Base-by-base conservation (phyloP, 2,888 invertebrate species). In the Hydriomena furcata region DNA sequence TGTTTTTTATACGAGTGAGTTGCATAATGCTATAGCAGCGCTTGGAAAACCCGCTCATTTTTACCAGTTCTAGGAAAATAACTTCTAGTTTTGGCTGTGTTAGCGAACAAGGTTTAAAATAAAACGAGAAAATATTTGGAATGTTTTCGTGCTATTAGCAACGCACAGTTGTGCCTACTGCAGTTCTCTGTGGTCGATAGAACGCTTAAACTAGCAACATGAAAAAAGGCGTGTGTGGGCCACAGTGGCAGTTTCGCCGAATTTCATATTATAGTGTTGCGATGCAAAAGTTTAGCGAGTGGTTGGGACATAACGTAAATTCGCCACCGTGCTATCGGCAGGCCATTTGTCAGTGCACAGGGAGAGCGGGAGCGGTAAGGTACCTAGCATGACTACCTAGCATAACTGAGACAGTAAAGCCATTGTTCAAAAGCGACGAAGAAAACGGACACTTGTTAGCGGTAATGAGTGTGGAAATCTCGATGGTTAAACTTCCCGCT, bases 221-320 rank as follows among this genome's bases (percentile, higher is more conserved):
- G 45, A 27, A 46, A 32, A 32, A 38, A 28, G 41, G 28, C 27
- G 27, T 4, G 8, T 27, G 42, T 21, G 21, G 12, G 5, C 24
- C 48, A 37, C 46, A n/a, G 13, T 17, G 47, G 27, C 46, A 45
- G 42, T 25, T 41, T 34, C 17, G 28, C 38, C 17, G 35, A 34
- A 51, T 45, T 51, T 47, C 43, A 46, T 49, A 42, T n/a, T n/a
- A n/a, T 25, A 47, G 51, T 48, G 43, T 41, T 31, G 42, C 20
- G 28, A 45, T 48, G 57, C 51, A 25, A 41, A 48, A 53, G 50
- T 54, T 53, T 6, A 8, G 10, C 31, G 37, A 48, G 53, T 51
- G 51, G 51, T 45, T 40, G 30, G 38, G 20, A 37, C 30, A 32
- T 28, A 13, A 40, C 40, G 48, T 45, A 42, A 45, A 48, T 38